Conservation (phyloP, 2,888 invertebrate species). For the Polymixis lichenea region DNA sequence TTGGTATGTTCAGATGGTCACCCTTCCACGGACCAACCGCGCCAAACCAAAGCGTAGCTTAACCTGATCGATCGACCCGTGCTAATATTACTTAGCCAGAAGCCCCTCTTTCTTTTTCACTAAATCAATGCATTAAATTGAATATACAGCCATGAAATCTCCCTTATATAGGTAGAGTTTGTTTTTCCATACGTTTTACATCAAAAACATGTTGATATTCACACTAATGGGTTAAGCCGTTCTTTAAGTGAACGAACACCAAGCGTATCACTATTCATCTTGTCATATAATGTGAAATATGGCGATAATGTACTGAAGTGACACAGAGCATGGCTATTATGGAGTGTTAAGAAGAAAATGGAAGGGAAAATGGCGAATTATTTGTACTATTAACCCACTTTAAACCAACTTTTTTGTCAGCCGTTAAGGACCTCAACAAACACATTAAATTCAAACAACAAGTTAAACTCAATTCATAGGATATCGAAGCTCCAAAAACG, state of each 20-base stretch:
- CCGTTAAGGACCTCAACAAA: no score
- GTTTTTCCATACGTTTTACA: slow-evolving; percentile 47
- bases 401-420: no score
- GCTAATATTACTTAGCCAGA: no score
- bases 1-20: no score
- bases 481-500: no score
- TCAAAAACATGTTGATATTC: slow-evolving; percentile 48
- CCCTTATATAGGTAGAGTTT: slow-evolving; percentile 19
- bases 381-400: no score
- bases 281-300: slow-evolving; percentile 54
- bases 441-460: no score
- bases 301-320: slow-evolving; percentile 17
- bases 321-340: slow-evolving; percentile 12
- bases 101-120: background rate
- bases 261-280: slow-evolving; percentile 45
- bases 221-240: slow-evolving; percentile 47
- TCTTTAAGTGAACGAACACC: slow-evolving; percentile 37
- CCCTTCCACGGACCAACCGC: no score
- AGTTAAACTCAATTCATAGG: no score
- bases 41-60: no score
- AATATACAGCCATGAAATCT: slow-evolving; percentile 25
- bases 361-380: background rate
- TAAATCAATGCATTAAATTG: background rate
- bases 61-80: no score
- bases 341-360: slow-evolving; percentile 2